Evolutionary conservation across 2,888 invertebrate genomes (phyloP), one percentile per base, ranked within the genome.

Genomic region (Acronicta leporina): DNA sequence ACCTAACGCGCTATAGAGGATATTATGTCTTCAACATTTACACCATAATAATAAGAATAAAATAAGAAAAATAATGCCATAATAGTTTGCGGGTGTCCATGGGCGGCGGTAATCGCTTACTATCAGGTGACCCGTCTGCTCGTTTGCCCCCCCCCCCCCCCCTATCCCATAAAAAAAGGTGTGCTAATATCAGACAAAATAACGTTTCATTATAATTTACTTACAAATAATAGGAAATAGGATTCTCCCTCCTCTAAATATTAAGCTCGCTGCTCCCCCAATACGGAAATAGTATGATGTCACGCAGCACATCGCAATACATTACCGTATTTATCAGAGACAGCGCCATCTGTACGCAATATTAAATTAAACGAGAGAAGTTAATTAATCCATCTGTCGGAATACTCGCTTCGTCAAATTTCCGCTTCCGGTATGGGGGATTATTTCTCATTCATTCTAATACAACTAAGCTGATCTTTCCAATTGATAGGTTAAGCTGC

Each of bases 301-400:
- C 57, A 52, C 52, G 25, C 38, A 41, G 46, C 46, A 58, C 35
- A 47, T 49, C 49, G 16, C 45, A 41, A 16, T 40, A 55, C 27
- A 69, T 40, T 45, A 54, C 25, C 42, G 16, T 64, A 60, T 68
- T 71, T 52, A 57, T 63, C 69, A 62, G 7, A 52, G 56, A 41
- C 25, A 63, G 61, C 73, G 61, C 73, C 75, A 76, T 78, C 79
- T 76, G 79, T 25, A 33, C 40, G 45, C 46, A 52, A 65, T 62
- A 63, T 73, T 61, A 63, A 76, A 79, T 71, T 65, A 75, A 59
- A 68, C 69, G 68, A 63, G 44, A 73, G 68, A 63, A 69, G 78
- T 86, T 86, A 87, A 88, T 87, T 88, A 88, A 83, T 83, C 79
- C 75, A 75, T 79, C 79, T 79, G 83, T 77, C 81, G 82, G 84